A percentile compares a stretch with the other conserved stretches of the same genome.
Conservation (phyloP, 1,140 invertebrate species). For the Ceratina australensis region DNA sequence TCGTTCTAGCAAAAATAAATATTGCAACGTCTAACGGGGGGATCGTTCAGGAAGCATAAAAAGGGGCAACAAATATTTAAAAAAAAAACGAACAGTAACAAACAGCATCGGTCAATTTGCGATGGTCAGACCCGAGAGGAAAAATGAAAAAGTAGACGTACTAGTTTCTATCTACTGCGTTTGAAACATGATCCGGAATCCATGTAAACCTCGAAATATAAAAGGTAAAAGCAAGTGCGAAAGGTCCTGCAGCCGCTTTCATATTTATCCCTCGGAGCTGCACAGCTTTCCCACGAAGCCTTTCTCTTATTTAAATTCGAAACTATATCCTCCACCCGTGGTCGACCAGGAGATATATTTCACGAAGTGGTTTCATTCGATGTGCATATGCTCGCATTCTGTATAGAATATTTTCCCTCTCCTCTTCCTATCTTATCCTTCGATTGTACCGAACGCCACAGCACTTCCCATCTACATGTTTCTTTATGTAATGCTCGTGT, state of each 20-base stretch:
- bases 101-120: neutral
- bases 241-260: neutral
- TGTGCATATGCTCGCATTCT: neutral
- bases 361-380: constrained; percentile 1
- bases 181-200: neutral
- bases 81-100: neutral
- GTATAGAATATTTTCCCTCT: constrained; percentile 1
- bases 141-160: neutral
- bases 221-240: neutral
- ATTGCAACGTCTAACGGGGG: no score
- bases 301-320: constrained; percentile 4
- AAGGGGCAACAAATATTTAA: no score
- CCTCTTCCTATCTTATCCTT: neutral
- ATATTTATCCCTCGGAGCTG: neutral
- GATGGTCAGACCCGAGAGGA: neutral
- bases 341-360: neutral
- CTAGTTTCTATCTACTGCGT: neutral
- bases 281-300: neutral
- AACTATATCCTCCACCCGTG: neutral
- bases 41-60: no score
- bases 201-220: neutral
- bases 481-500: neutral
- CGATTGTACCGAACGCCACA: neutral
- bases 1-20: neutral
- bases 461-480: neutral